phyloP scores from a whole-genome alignment of 2,888 invertebrate genomes.

The Ptilodon capucinus region DNA sequence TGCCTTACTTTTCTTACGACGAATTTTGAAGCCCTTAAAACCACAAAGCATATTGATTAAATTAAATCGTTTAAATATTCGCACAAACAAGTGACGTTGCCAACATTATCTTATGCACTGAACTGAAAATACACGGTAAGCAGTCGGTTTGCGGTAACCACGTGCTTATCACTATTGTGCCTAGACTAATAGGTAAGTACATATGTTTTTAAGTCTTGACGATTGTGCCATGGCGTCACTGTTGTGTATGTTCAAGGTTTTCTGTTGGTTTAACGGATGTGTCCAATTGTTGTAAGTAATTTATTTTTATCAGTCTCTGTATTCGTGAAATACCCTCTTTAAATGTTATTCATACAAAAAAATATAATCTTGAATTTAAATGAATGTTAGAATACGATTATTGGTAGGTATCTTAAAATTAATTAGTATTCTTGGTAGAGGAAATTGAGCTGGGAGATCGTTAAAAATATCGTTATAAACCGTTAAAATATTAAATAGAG shows the following conservation, averaged over 20 bases:
- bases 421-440: slow-evolving; percentile 8
- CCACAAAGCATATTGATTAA: slow-evolving; percentile 56
- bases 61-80: slow-evolving; percentile 33
- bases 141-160: slow-evolving; percentile 53
- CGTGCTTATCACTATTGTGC: slow-evolving; percentile 67
- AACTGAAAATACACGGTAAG: slow-evolving; percentile 63
- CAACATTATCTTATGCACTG: slow-evolving; percentile 68
- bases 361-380: background rate
- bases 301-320: slow-evolving; percentile 16
- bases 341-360: background rate
- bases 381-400: background rate
- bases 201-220: slow-evolving; percentile 17
- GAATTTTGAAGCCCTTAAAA: slow-evolving; percentile 56
- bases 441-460: slow-evolving; percentile 15
- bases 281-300: slow-evolving; percentile 12
- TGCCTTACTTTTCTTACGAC: slow-evolving; percentile 56
- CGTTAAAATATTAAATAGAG: slow-evolving; percentile 40
- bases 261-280: slow-evolving; percentile 22
- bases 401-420: background rate
- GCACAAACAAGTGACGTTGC: slow-evolving; percentile 58
- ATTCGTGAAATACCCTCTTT: background rate
- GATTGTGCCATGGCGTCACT: background rate
- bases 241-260: slow-evolving; percentile 33
- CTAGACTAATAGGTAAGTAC: slow-evolving; percentile 28
- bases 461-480: slow-evolving; percentile 14